Conservation (phyloP, 2,797 vertebrate species). For the Allobates femoralis region DNA sequence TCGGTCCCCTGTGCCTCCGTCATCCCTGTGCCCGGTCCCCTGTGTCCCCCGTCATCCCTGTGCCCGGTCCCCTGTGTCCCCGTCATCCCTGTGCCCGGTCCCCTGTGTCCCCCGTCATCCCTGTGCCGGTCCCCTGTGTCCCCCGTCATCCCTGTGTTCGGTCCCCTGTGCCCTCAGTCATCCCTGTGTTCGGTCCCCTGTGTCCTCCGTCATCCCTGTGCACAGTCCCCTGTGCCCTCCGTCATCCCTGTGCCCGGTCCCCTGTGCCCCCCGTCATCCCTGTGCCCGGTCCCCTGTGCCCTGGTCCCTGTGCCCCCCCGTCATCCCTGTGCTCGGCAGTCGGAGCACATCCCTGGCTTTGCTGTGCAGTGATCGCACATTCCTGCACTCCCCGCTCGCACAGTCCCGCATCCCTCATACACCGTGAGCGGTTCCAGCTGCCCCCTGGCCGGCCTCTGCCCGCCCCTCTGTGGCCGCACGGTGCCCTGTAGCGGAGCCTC, state of each 20-base stretch:
- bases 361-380: background rate
- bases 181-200: background rate
- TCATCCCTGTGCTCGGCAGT: background rate
- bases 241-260: too few species aligned
- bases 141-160: too few species aligned
- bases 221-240: background rate
- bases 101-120: too few species aligned
- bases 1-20: too few species aligned
- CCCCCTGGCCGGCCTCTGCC: slow-evolving; percentile 2
- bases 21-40: too few species aligned
- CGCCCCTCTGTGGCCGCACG: too few species aligned
- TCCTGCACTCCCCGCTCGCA: background rate
- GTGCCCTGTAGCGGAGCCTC: background rate
- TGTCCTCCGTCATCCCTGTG: background rate
- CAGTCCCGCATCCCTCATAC: background rate
- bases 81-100: too few species aligned
- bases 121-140: too few species aligned
- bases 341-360: background rate
- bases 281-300: background rate
- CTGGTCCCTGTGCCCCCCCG: background rate
- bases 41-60: too few species aligned
- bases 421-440: background rate
- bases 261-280: background rate
- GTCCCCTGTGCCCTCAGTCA: too few species aligned
- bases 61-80: too few species aligned